Evolutionary conservation across 2,797 vertebrate species (phyloP), one percentile per base, ranked within the genome.

Genomic region (Poecilia wingei): DNA sequence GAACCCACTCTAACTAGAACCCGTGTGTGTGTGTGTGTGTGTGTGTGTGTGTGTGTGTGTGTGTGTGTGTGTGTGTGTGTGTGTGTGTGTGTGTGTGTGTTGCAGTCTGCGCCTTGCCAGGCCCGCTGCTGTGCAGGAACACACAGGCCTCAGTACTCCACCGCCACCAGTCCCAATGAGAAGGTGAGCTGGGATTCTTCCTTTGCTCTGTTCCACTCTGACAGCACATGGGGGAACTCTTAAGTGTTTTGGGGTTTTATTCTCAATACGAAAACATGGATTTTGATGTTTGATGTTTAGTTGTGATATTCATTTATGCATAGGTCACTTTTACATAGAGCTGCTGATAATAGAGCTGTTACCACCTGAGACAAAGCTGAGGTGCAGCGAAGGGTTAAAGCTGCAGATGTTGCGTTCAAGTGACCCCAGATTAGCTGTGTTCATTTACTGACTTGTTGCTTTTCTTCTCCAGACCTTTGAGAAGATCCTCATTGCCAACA

Each of bases 401-500:
- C 41, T 64, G 28, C 12, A 46, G 12, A 9, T 28, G n/a, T 14
- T 46, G 55, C 20, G 39, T 28, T 59, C 16, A 45, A n/a, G 28
- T 59, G n/a, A 5, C 10, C 12, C 16, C 16, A 33, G 7, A 43
- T 25, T 39, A 22, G 8, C 28, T 33, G 43, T 6, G 51, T 28
- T 74, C 28, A n/a, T 39, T 39, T 7, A 16, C 28, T 70, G 22
- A 73, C 47, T 3, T 45, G 22, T 14, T 68, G 36, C 13, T 74
- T 82, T 89, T 59, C 78, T 78, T 86, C 79, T 39, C 31, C 86
- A 99, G 98, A 98, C 97, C 75, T 99, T 99, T 94, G 97, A 99
- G 89, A 99, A 99, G 93, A 96, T 99, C 88, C 97, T 99, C 81
- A 96, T 99, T 82, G 98, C 98, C 81, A 99, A 99, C 95, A 96